These are phyloP conservation scores for Coreius guichenoti DNA, from an alignment of 2,797 vertebrate genomes.

Conservation along the genomic window DNA sequence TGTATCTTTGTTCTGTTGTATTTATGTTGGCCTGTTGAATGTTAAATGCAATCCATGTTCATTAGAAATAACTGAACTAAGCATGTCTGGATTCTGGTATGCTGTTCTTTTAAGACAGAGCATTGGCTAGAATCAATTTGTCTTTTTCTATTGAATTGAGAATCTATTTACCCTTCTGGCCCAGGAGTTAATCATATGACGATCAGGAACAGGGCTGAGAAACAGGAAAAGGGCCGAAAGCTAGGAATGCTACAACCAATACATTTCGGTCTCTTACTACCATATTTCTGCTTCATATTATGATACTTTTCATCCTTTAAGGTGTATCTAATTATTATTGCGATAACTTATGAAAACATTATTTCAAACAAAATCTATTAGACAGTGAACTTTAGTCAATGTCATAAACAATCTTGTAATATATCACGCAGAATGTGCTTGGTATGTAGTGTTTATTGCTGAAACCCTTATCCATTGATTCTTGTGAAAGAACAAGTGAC, in stretches of 20 bases:
- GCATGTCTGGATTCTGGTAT: not conserved
- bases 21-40: no score
- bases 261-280: conserved; percentile 7
- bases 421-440: not conserved
- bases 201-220: conserved; percentile 31
- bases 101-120: conserved; percentile 18
- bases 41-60: no score
- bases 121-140: conserved; percentile 38
- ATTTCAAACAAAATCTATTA: not conserved
- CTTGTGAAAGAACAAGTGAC: not conserved
- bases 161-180: conserved; percentile 44
- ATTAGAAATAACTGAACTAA: not conserved
- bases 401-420: not conserved
- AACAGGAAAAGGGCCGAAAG: not conserved
- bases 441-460: not conserved
- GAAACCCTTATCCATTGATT: not conserved
- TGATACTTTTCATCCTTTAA: not conserved
- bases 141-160: conserved; percentile 47
- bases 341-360: not conserved
- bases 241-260: conserved; percentile 25
- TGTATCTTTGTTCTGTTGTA: no score
- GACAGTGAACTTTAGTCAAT: not conserved
- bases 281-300: not conserved
- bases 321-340: not conserved
- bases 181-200: conserved; percentile 48